Base-by-base conservation (phyloP, 1,140 invertebrate genomes). In the Drosophila punjabiensis region DNA sequence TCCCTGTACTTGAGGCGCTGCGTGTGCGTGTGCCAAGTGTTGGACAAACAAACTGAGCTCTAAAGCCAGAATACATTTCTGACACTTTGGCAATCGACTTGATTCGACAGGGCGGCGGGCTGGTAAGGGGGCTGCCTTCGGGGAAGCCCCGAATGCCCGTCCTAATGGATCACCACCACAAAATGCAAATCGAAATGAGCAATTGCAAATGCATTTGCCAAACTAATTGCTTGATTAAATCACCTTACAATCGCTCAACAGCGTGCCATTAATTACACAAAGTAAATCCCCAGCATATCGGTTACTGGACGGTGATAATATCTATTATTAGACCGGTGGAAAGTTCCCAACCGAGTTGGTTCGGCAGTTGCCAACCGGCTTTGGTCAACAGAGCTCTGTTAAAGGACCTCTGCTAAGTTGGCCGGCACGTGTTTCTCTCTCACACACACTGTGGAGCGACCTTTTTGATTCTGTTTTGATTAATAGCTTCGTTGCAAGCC, bases 401-500 rank as follows among this genome's bases (percentile, higher is more conserved):
- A 85, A 82, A 80, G 81, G 82, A 24, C 48, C 67, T 20, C 81
- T 89, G 85, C 79, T 85, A 90, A 64, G 10, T 4, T 3, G 32
- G 8, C 67, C 74, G 91, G 91, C 91, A 92, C 91, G 91, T 92
- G 91, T 92, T 92, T 92, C 91, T 88, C 91, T 88, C 91, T 82
- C 91, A 69, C 81, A 52, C 84, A 83, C 73, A 78, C 73, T 71
- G 28, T 1, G 39, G 59, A 47, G 48, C 39, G 50, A 16, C 64
- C 56, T 91, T 92, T 89, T 92, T 86, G 85, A 85, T 83, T 92
- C 92, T 92, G 91, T 92, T 92, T 92, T 92, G 91, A 92, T 92
- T 92, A 91, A 92, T 85, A 89, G 78, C 56, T 92, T 92, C 91
- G 91, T 82, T 81, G 82, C 81, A 56, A 73, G 75, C 85, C 89